Evolutionary conservation across 2,797 vertebrate genomes (phyloP).

Genomic region (Valencia hispanica): DNA sequence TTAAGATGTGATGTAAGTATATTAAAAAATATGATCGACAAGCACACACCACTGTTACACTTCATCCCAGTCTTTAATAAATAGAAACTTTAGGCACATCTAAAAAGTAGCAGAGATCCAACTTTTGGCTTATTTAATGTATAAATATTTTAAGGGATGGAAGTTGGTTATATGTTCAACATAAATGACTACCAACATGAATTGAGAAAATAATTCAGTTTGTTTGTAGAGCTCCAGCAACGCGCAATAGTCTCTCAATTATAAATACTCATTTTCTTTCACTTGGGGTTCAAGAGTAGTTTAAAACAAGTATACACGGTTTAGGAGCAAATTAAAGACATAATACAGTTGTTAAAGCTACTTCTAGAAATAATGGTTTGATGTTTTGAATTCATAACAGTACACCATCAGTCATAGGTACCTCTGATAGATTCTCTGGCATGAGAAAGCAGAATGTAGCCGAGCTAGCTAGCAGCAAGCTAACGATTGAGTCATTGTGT

Average conservation of each 20-base stretch:
- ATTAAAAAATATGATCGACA: no score
- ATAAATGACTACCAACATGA: neutral
- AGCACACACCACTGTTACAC: neutral
- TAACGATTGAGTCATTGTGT: constrained; percentile 8
- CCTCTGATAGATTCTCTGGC: neutral
- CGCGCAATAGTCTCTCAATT: no score
- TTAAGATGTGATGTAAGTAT: neutral
- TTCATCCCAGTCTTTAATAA: no score
- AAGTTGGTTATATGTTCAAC: no score
- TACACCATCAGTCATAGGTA: neutral
- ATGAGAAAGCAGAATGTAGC: constrained; percentile 70
- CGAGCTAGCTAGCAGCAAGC: constrained; percentile 54
- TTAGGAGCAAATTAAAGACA: neutral
- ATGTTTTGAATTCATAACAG: neutral
- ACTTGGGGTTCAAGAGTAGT: no score
- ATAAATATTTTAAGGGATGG: no score
- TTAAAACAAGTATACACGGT: neutral
- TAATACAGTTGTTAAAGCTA: neutral
- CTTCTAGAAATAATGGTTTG: no score
- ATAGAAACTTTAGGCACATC: no score
- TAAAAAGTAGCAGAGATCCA: no score
- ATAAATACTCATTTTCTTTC: no score
- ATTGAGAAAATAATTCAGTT: neutral
- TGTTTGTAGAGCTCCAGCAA: no score
- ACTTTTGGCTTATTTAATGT: no score